Conservation (phyloP, 2,797 vertebrate species). For the Semotilus atromaculatus region DNA sequence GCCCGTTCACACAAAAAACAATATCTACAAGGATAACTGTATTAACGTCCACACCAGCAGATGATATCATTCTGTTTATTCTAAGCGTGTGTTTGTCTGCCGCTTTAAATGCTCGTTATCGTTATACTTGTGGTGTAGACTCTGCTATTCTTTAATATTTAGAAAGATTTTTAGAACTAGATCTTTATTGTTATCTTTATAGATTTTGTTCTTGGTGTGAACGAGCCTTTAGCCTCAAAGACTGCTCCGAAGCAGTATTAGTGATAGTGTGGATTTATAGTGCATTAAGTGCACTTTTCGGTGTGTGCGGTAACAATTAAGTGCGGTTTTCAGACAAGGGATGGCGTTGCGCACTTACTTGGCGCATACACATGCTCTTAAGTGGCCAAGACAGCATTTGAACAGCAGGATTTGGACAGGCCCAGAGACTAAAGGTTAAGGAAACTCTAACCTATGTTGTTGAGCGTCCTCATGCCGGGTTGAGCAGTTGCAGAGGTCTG, state of each 20-base stretch:
- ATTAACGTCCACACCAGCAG: too few species aligned
- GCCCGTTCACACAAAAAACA: too few species aligned
- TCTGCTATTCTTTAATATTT: too few species aligned
- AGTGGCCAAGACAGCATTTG: not conserved
- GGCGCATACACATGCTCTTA: not conserved
- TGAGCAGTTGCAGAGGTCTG: conserved; percentile 82
- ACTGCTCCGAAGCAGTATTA: not conserved
- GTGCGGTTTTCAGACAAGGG: not conserved
- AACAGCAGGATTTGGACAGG: not conserved
- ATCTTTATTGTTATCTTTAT: too few species aligned
- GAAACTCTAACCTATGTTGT: conserved; percentile 81
- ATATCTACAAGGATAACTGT: too few species aligned
- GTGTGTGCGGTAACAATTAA: too few species aligned
- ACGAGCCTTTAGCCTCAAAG: not conserved
- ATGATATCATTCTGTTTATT: too few species aligned
- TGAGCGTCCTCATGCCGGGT: conserved; percentile 85
- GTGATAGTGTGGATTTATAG: not conserved
- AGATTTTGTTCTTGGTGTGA: too few species aligned
- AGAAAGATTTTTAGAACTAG: too few species aligned
- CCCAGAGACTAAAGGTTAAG: not conserved
- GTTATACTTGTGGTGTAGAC: too few species aligned
- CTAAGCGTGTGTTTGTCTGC: too few species aligned
- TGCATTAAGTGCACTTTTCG: not conserved
- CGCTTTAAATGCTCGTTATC: too few species aligned
- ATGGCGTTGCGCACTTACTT: not conserved